These are phyloP conservation scores for Heliocidaris erythrogramma DNA, from an alignment of 35 echinoderm and acorn worm species.

Conservation along the genomic window DNA sequence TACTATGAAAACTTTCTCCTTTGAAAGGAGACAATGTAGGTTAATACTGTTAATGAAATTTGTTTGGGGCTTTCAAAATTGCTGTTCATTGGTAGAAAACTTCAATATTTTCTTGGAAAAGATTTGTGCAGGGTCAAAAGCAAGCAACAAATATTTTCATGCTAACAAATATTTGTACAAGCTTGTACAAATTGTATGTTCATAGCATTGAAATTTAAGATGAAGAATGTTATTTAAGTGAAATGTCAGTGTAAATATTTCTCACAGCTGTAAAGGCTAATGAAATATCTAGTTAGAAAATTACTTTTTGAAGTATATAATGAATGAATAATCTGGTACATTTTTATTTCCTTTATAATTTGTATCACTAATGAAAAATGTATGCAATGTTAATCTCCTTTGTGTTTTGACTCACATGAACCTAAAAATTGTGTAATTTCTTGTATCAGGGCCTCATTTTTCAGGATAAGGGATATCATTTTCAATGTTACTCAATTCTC, in stretches of 20 bases:
- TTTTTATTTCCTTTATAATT: background rate
- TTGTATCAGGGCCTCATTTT: background rate
- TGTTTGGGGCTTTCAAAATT: background rate
- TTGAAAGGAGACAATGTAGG: background rate
- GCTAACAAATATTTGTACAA: background rate
- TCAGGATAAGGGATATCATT: background rate
- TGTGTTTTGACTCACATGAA: background rate
- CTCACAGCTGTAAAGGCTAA: background rate
- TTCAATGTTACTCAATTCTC: background rate
- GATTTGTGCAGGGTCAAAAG: no score
- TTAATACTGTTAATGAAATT: background rate
- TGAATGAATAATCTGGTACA: background rate
- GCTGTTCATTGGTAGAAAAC: background rate
- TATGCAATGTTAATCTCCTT: no score
- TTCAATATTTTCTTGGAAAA: background rate
- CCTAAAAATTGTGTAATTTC: background rate
- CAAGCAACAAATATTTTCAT: background rate
- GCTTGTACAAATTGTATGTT: background rate
- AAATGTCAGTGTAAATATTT: background rate
- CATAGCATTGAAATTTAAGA: background rate
- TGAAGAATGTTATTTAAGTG: background rate
- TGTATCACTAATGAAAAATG: background rate
- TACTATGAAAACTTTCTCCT: no score
- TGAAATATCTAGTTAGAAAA: background rate
- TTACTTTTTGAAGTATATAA: background rate